Conservation (phyloP, 2,888 invertebrate genomes). For the Malthinus seriepunctatus region DNA sequence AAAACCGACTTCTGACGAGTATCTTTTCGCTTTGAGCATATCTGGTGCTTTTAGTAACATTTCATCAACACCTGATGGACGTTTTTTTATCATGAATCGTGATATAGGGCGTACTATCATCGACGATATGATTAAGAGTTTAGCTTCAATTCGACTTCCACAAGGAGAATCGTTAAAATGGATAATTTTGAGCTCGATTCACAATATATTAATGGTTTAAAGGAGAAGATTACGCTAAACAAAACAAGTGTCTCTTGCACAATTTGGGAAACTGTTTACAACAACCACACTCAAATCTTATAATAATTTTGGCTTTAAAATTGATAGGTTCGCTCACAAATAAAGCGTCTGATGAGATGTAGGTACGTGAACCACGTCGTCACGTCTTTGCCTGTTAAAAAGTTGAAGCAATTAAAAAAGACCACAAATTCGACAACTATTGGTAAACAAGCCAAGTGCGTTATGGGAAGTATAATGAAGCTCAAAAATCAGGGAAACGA, state of each 20-base stretch:
- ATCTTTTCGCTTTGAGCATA: too few species aligned
- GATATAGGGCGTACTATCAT: background rate
- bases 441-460: too few species aligned
- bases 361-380: conserved; percentile 4
- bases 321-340: conserved; percentile 5
- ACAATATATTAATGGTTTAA: conserved; percentile 21
- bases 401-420: too few species aligned
- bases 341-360: background rate
- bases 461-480: too few species aligned
- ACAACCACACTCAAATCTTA: conserved; percentile 2
- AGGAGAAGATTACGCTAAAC: conserved; percentile 11
- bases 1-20: too few species aligned
- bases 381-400: too few species aligned
- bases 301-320: conserved; percentile 12
- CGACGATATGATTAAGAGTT: conserved; percentile 14
- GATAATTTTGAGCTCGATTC: conserved; percentile 9
- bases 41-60: too few species aligned
- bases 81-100: conserved; percentile 19
- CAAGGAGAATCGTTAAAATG: conserved; percentile 19
- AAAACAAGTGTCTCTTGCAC: background rate
- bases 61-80: conserved; percentile 20
- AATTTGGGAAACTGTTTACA: conserved; percentile 1
- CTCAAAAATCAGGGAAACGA: too few species aligned
- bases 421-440: too few species aligned
- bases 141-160: too few species aligned